Evolutionary conservation across 2,888 invertebrate genomes (phyloP).

Genomic region (Calephelis perditalis): DNA sequence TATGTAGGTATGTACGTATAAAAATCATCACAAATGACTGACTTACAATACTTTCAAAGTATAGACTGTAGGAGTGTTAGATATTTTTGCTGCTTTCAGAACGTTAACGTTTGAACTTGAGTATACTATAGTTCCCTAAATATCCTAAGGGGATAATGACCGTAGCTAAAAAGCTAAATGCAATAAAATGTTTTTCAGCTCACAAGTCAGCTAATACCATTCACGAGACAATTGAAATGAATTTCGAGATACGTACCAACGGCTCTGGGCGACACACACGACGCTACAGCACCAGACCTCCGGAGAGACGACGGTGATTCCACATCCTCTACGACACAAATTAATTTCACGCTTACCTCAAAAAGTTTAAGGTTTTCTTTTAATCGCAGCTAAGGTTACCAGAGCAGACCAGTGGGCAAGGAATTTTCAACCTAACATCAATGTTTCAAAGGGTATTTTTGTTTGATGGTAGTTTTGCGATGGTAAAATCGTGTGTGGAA

Average conservation of each 20-base stretch:
- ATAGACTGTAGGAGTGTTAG: no score
- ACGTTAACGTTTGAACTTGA: no score
- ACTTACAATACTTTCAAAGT: no score
- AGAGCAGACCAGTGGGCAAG: no score
- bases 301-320: neutral
- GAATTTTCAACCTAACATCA: neutral
- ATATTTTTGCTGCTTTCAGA: no score
- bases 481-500: neutral
- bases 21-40: no score
- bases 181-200: neutral
- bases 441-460: neutral
- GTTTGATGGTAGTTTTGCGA: neutral
- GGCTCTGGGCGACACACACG: constrained; percentile 1
- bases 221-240: neutral
- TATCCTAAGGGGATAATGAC: no score
- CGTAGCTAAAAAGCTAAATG: no score
- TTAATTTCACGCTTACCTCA: neutral
- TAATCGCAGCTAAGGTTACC: neutral
- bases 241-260: neutral
- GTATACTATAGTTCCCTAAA: no score
- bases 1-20: no score
- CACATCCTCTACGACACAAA: neutral
- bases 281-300: neutral
- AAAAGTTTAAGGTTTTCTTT: neutral
- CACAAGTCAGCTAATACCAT: neutral